Evolutionary conservation across 2,888 invertebrate species (phyloP).

Genomic region (Sabatieria punctata): DNA sequence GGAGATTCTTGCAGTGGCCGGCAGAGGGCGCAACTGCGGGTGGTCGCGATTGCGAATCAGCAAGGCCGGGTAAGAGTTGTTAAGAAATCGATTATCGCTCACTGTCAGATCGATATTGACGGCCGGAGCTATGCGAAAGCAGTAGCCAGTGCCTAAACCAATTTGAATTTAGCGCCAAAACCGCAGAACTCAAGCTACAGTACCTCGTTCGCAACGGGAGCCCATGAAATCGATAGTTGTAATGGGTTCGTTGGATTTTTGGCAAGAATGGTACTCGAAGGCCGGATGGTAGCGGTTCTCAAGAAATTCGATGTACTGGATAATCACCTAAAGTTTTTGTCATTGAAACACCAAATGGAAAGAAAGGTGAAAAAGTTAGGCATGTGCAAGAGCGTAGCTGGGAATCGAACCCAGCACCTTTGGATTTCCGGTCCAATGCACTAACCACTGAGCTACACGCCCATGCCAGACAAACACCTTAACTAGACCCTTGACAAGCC

Average conservation of each 20-base stretch:
- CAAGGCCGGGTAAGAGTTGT: constrained; percentile 24
- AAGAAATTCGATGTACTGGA: constrained; percentile 26
- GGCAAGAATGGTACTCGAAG: constrained; percentile 27
- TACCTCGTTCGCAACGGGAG: constrained; percentile 4
- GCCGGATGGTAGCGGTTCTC: constrained; percentile 27
- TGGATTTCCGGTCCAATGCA: too few relatives aligned
- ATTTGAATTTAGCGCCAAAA: too few relatives aligned
- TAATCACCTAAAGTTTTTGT: constrained; percentile 14
- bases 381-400: too few relatives aligned
- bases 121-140: constrained; percentile 25
- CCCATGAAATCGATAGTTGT: constrained; percentile 10
- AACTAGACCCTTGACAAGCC: too few relatives aligned
- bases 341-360: too few relatives aligned
- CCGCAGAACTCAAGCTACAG: too few relatives aligned
- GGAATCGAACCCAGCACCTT: too few relatives aligned
- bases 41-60: constrained; percentile 36
- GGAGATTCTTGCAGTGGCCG: constrained; percentile 52
- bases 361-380: too few relatives aligned
- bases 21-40: constrained; percentile 60
- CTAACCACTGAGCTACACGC: too few relatives aligned
- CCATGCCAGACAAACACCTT: too few relatives aligned
- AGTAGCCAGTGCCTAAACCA: constrained; percentile 15
- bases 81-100: constrained; percentile 24
- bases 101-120: constrained; percentile 24
- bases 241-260: constrained; percentile 11